A percentile compares a stretch with the other conserved stretches of the same genome.
Conservation (phyloP, 2,797 vertebrate genomes). For the Cheirogaleus major region DNA sequence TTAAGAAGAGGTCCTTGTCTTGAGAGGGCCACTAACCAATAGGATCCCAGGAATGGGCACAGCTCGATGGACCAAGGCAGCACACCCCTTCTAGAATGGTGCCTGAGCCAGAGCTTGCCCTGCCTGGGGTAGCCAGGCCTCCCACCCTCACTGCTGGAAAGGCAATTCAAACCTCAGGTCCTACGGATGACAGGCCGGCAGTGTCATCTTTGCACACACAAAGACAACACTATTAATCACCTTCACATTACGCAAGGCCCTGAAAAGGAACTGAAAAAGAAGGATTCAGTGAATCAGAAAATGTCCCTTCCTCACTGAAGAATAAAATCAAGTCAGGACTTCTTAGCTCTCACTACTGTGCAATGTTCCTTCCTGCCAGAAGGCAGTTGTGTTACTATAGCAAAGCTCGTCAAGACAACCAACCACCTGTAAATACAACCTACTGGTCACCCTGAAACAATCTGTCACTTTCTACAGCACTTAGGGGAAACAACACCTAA, state of each 20-base stretch:
- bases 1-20: not conserved
- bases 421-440: slow-evolving; percentile 38
- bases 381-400: slow-evolving; percentile 17
- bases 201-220: not conserved
- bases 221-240: not conserved
- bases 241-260: not conserved
- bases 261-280: slow-evolving; percentile 44
- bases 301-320: not conserved
- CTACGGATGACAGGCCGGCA: not conserved
- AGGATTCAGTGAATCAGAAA: slow-evolving; percentile 12
- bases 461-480: slow-evolving; percentile 10
- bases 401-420: slow-evolving; percentile 46
- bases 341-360: not conserved
- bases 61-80: not conserved
- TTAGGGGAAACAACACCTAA: slow-evolving; percentile 62
- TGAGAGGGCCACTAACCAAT: not conserved
- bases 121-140: not conserved
- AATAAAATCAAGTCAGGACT: slow-evolving; percentile 9
- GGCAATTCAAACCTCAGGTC: not conserved
- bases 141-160: not conserved
- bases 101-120: not conserved
- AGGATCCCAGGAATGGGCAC: not conserved
- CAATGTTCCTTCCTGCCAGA: slow-evolving; percentile 15
- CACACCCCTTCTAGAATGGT: not conserved
- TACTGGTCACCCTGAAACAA: slow-evolving; percentile 13